Conservation (phyloP, 1,140 invertebrate genomes). For the Leptinotarsa texana region DNA sequence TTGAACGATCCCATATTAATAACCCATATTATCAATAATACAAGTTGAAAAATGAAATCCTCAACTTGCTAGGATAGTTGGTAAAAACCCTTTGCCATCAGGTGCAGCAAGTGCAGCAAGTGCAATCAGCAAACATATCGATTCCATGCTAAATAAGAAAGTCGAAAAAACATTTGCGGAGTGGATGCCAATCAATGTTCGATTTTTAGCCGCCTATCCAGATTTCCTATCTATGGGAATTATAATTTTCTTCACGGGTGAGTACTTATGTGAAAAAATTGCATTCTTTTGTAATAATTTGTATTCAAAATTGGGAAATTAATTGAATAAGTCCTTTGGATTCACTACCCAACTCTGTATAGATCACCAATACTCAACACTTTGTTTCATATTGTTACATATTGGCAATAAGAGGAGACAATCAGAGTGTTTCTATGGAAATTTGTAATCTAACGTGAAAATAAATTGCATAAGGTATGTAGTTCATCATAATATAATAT, state of each 20-base stretch:
- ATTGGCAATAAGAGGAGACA: no score
- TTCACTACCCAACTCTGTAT: no score
- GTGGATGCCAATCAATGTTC: slow-evolving; percentile 71
- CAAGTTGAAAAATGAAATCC: no score
- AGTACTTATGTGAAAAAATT: slow-evolving; percentile 34
- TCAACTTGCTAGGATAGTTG: slow-evolving; percentile 34
- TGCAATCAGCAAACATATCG: slow-evolving; percentile 87
- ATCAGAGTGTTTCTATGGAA: neutral
- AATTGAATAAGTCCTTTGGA: no score
- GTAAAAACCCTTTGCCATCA: slow-evolving; percentile 50
- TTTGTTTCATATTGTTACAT: no score
- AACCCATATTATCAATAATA: no score
- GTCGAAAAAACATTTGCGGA: slow-evolving; percentile 72
- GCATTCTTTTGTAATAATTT: no score
- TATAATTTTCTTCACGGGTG: slow-evolving; percentile 67
- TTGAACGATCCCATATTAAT: no score
- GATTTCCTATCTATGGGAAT: slow-evolving; percentile 79
- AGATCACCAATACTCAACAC: no score
- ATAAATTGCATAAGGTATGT: no score
- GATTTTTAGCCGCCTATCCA: slow-evolving; percentile 78
- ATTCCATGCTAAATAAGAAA: slow-evolving; percentile 74
- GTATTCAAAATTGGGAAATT: no score
- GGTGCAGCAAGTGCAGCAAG: slow-evolving; percentile 89
- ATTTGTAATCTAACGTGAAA: neutral
- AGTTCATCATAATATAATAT: no score